These are phyloP conservation scores for Seriola aureovittata DNA, from an alignment of 2,113 vertebrate species.

Conservation along the genomic window DNA sequence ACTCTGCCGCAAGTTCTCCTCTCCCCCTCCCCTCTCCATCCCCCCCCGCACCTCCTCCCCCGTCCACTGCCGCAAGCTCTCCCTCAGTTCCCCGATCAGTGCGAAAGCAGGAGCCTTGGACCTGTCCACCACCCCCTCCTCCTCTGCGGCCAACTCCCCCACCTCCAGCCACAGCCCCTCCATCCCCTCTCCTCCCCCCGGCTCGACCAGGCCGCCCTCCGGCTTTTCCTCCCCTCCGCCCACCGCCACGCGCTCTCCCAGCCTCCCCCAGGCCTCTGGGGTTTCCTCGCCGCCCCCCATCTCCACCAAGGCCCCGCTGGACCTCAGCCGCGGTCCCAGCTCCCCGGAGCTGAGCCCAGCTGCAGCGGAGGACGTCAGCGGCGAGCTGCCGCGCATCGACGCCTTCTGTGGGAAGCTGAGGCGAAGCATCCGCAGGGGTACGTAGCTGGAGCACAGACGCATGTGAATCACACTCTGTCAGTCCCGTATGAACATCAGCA, in stretches of 20 bases:
- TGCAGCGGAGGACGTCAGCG: conserved; percentile 83
- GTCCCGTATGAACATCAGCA: conserved; percentile 1
- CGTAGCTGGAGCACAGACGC: background rate
- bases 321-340: conserved; percentile 89
- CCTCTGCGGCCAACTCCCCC: conserved; percentile 87
- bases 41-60: conserved; percentile 93
- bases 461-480: conserved; percentile 15
- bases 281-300: conserved; percentile 76
- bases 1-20: conserved; percentile 94
- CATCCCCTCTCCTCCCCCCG: conserved; percentile 78
- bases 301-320: conserved; percentile 87
- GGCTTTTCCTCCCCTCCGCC: conserved; percentile 72
- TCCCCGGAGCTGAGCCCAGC: conserved; percentile 89
- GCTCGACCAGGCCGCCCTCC: conserved; percentile 80
- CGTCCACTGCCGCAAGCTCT: conserved; percentile 91
- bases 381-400: conserved; percentile 89
- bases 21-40: conserved; percentile 91
- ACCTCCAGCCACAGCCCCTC: conserved; percentile 85
- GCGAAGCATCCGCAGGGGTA: conserved; percentile 92
- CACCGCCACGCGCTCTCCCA: conserved; percentile 66
- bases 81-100: conserved; percentile 90
- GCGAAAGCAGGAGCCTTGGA: conserved; percentile 88
- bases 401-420: conserved; percentile 91
- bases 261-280: conserved; percentile 75
- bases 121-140: conserved; percentile 82